Evolutionary conservation across 2,888 invertebrate species (phyloP), one percentile per base, ranked within the genome.

Genomic region (Leptodirus hochenwartii): DNA sequence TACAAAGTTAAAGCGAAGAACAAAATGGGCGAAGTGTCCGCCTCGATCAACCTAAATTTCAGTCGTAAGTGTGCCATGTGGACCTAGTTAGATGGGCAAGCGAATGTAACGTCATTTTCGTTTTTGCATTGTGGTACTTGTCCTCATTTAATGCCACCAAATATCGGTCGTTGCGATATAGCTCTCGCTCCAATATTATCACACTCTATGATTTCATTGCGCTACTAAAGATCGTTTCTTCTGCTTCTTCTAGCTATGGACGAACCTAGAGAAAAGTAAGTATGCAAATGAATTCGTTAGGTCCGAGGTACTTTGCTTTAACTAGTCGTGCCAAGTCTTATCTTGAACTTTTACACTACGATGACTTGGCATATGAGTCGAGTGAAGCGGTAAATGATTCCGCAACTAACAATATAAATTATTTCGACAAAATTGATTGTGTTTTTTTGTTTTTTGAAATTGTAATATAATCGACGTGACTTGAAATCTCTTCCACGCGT

Each of bases 1-100:
- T 96, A 95, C 66, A 87, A 88, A 64, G 88, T 91, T 57, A 87
- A 84, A 64, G 90, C 90, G 46, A 90, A 87, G 63, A 93, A 90
- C 60, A 84, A 84, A 64, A 84, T 85, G 69, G 95, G 95, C 54
- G 91, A 93, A 69, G 88, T 91, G 55, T 81, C 88, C 49, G 88
- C 90, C 46, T 90, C 90, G 51, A 88, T 91, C 59, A 91, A 90
- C 56, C 75, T 95, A 58, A 93, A 93, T 68, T 90, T 93, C 58
- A 88, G 87, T 64, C 91, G 93, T 93, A 64, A 85, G 88, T 84
- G 53, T 44, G 10, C 14, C 22, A n/a, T 29, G 9, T 11, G 10
- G 23, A 30, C 29, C 31, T 27, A 25, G 27, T 12, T 31, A 26
- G 26, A 26, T 26, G 26, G 5, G 12, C 15, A 13, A 13, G 15